Evolutionary conservation across 2,113 vertebrate species (phyloP).

Genomic region (Hydrolagus affinis): DNA sequence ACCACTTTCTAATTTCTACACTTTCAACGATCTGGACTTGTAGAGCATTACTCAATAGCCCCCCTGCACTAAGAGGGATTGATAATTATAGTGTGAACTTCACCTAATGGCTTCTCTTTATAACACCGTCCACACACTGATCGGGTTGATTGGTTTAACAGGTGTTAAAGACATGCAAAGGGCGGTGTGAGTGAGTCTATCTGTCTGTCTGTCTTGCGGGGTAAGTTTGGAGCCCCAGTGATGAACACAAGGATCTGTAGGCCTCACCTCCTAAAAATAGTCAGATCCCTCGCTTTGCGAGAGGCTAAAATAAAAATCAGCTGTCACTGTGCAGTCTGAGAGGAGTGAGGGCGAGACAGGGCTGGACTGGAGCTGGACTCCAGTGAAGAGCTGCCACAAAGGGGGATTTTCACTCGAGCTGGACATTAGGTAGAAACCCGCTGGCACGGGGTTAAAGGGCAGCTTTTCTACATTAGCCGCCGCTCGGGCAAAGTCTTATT

Average conservation of each 20-base stretch:
- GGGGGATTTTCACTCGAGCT: slow-evolving; percentile 59
- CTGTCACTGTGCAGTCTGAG: slow-evolving; percentile 55
- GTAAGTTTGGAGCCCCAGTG: slow-evolving; percentile 54
- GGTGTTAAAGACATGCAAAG: slow-evolving; percentile 33
- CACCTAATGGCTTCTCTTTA: background rate
- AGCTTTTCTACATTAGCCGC: slow-evolving; percentile 29
- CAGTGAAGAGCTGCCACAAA: slow-evolving; percentile 48
- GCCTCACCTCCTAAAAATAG: slow-evolving; percentile 72
- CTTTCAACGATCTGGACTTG: background rate
- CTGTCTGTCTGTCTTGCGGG: slow-evolving; percentile 45
- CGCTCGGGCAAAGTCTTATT: slow-evolving; percentile 24
- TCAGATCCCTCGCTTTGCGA: slow-evolving; percentile 47
- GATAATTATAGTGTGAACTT: slow-evolving; percentile 13
- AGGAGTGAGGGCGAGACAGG: slow-evolving; percentile 51
- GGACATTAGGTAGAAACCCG: slow-evolving; percentile 43
- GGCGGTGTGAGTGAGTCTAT: slow-evolving; percentile 35
- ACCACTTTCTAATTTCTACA: no score
- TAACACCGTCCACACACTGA: background rate
- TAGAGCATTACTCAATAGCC: slow-evolving; percentile 13
- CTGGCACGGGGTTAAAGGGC: slow-evolving; percentile 46
- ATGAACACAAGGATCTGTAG: slow-evolving; percentile 50
- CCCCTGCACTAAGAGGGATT: background rate
- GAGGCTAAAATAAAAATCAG: slow-evolving; percentile 76
- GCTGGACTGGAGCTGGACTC: slow-evolving; percentile 82
- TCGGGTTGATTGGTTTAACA: slow-evolving; percentile 41